Base-by-base conservation (phyloP, 2,113 vertebrate genomes). In the Notothenia rossii region DNA sequence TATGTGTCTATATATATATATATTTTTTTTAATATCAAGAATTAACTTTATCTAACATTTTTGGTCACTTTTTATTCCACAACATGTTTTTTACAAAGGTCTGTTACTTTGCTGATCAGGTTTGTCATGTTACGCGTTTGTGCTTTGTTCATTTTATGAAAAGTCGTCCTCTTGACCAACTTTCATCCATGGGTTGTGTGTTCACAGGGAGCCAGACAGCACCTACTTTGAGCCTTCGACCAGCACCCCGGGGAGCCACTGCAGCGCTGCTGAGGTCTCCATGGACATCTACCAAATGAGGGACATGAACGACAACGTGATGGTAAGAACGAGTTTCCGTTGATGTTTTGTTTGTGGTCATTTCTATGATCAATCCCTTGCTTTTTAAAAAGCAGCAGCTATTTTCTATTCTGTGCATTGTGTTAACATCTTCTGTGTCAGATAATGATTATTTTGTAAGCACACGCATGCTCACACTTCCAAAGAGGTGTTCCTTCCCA, bases 201-300 rank as follows among this genome's bases (percentile, higher is more conserved):
- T 72, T 63, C 7, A 53, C 91, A 99, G 98, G 87, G 98, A 99
- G 82, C 98, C 98, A 1, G 98, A 99, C 94, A 99, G 96, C 92
- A 99, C 98, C 53, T 99, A 99, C 89, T 99, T 96, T 3, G 97
- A 98, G 93, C 81, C 91, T 3, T 90, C 94, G 5, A 90, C 88
- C 82, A 88, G 43, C 0, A 94, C 93, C 54, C 93, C 84, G 0
- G 91, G 95, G 72, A 91, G 90, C 77, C 79, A 94, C 13, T 86
- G 74, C 54, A 83, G 61, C 29, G 62, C 94, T 36, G 85, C 90
- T 0, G 97, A 97, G 70, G 92, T 96, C 33, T 94, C 95, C 8
- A 96, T 99, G 97, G 96, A 97, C 0, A 94, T 97, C 72, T 99
- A 98, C 92, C 96, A 97, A 68, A 96, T 99, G 95, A 96, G 96